Evolutionary conservation across 37 sponge, comb jelly and placozoan genomes (phyloP).

Genomic region (Axinella damicornis): DNA sequence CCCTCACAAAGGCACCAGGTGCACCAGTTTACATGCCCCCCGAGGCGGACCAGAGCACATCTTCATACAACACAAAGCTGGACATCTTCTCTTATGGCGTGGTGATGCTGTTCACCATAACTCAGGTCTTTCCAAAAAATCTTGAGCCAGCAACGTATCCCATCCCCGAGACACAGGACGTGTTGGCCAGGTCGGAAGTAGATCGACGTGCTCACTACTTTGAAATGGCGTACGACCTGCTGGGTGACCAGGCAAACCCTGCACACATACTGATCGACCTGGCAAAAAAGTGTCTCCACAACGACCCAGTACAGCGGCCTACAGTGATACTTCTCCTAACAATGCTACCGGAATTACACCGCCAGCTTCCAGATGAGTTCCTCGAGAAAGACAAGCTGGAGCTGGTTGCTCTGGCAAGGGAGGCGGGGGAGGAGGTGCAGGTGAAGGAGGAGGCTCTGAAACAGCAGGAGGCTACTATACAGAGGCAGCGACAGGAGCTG

Average conservation of each 20-base stretch:
- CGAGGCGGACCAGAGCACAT: not conserved
- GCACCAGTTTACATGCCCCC: slow-evolving; percentile 48
- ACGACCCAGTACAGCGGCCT: slow-evolving; percentile 32
- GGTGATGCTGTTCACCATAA: slow-evolving; percentile 37
- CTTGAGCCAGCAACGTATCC: slow-evolving; percentile 8
- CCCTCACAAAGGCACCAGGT: slow-evolving; percentile 5
- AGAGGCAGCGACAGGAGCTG: not conserved
- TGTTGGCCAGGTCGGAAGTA: slow-evolving; percentile 47
- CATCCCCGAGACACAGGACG: not conserved
- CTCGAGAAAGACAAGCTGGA: slow-evolving; percentile 38
- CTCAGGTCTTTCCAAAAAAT: slow-evolving; percentile 41
- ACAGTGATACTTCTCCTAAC: not conserved
- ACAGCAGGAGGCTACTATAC: not conserved
- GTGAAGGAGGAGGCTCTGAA: not conserved
- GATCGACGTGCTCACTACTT: slow-evolving; percentile 46
- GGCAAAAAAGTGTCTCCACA: slow-evolving; percentile 24
- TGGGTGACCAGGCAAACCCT: not conserved
- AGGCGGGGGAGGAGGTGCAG: not conserved
- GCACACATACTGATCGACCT: slow-evolving; percentile 5
- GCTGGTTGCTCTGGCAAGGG: slow-evolving; percentile 10
- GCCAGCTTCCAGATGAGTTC: not conserved
- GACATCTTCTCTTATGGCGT: slow-evolving; percentile 75
- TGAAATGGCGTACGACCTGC: slow-evolving; percentile 7
- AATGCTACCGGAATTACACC: not conserved
- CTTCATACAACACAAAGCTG: not conserved